Conservation (phyloP, 2,888 invertebrate genomes). For the Phymatocera aterrima region DNA sequence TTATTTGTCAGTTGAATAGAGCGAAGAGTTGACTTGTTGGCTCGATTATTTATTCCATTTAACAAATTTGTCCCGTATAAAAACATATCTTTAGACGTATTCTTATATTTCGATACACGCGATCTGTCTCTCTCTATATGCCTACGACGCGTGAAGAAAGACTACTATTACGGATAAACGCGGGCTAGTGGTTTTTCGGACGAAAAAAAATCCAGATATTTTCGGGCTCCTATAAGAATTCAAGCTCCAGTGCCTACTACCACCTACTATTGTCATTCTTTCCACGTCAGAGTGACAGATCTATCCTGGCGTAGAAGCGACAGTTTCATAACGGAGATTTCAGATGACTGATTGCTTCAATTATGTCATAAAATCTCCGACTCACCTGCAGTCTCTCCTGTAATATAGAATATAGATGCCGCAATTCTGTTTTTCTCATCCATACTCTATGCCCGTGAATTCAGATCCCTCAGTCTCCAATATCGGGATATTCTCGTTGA, state of each 20-base stretch:
- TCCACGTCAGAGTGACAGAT: slow-evolving; percentile 33
- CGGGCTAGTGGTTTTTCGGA: slow-evolving; percentile 1
- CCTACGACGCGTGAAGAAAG: not conserved
- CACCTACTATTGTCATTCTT: slow-evolving; percentile 14
- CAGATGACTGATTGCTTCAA: slow-evolving; percentile 42
- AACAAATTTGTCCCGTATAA: not conserved
- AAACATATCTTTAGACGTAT: not conserved
- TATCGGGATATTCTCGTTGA: too few relatives aligned
- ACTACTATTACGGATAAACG: not conserved
- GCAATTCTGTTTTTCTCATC: not conserved
- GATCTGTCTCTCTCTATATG: too few relatives aligned
- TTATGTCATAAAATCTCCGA: slow-evolving; percentile 39
- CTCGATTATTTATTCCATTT: not conserved
- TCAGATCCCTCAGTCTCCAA: too few relatives aligned
- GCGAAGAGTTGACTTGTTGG: slow-evolving; percentile 1
- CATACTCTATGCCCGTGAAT: not conserved
- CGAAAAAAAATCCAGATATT: slow-evolving; percentile 14
- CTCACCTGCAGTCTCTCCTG: not conserved
- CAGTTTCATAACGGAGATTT: slow-evolving; percentile 41
- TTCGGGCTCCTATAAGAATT: not conserved
- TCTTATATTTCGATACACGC: too few relatives aligned
- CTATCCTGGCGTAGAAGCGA: slow-evolving; percentile 28
- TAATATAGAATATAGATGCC: too few relatives aligned
- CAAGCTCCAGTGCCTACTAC: not conserved
- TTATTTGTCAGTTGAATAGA: not conserved